Percentiles rank a stretch among this genome's conserved stretches.
Evolutionary conservation across 2,113 vertebrate genomes (phyloP).

Genomic region (Gobiocypris rarus): DNA sequence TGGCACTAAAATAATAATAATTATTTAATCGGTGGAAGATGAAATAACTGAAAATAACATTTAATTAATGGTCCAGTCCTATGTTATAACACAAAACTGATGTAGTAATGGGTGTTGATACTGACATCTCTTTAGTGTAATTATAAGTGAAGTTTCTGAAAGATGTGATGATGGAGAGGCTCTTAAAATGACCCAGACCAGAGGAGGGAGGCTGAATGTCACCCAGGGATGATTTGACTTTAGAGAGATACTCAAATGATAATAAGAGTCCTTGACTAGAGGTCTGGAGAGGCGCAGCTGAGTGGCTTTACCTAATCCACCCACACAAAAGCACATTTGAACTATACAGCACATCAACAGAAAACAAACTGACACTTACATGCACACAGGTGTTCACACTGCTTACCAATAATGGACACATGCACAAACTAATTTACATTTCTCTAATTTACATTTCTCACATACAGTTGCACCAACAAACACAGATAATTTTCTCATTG

Average conservation of each 20-base stretch:
- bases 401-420: neutral
- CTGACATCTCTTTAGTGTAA: slow-evolving; percentile 7
- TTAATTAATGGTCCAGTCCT: neutral
- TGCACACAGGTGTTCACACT: neutral
- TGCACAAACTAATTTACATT: neutral
- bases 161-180: slow-evolving; percentile 33
- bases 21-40: neutral
- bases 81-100: neutral
- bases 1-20: too few species aligned
- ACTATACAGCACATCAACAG: neutral
- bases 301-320: slow-evolving; percentile 53
- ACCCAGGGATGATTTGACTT: slow-evolving; percentile 40
- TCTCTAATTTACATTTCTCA: neutral
- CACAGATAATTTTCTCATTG: neutral
- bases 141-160: slow-evolving; percentile 37
- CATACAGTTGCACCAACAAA: neutral
- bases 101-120: neutral
- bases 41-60: neutral
- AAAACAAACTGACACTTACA: slow-evolving; percentile 23
- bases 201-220: slow-evolving; percentile 24
- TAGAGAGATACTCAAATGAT: slow-evolving; percentile 35
- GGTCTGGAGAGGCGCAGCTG: slow-evolving; percentile 23
- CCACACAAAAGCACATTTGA: slow-evolving; percentile 25
- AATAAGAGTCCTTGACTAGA: slow-evolving; percentile 42
- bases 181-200: slow-evolving; percentile 36